phyloP scores from a whole-genome alignment of 2,113 vertebrate genomes.

The Chaetura pelagica region DNA sequence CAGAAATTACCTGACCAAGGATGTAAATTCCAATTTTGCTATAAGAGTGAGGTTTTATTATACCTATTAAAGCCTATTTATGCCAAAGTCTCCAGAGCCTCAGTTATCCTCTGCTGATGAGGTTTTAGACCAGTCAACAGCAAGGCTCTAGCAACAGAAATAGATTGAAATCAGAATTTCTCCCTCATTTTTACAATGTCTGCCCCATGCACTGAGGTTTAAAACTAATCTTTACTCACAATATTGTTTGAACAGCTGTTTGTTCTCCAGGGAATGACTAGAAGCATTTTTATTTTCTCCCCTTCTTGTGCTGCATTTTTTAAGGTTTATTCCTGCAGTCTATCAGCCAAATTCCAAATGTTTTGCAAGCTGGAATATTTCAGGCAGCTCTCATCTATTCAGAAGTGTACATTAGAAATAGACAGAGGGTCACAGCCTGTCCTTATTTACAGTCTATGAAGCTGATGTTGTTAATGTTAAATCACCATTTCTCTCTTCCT shows the following conservation, averaged over 20 bases:
- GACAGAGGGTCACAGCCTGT: not conserved
- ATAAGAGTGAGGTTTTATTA: not conserved
- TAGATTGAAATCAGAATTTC: not conserved
- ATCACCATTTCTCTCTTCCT: not conserved
- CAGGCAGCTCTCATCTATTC: not conserved
- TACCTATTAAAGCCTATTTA: not conserved
- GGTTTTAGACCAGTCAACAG: not conserved
- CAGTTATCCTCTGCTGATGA: not conserved
- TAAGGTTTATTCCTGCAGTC: not conserved
- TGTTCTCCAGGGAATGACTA: constrained; percentile 26
- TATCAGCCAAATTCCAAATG: not conserved
- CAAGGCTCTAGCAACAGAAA: not conserved
- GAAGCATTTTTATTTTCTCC: constrained; percentile 39
- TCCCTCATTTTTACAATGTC: not conserved
- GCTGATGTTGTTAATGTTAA: not conserved
- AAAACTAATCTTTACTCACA: constrained; percentile 27
- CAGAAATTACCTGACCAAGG: not conserved
- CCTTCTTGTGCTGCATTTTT: not conserved
- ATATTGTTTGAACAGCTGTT: not conserved
- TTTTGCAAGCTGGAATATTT: not conserved
- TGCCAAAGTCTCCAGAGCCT: not conserved
- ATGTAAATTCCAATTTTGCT: not conserved
- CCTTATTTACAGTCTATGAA: not conserved
- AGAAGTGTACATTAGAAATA: not conserved
- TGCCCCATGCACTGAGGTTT: not conserved